phyloP scores from a whole-genome alignment of 35 echinoderm and acorn worm species.

The Ptychodera flava region DNA sequence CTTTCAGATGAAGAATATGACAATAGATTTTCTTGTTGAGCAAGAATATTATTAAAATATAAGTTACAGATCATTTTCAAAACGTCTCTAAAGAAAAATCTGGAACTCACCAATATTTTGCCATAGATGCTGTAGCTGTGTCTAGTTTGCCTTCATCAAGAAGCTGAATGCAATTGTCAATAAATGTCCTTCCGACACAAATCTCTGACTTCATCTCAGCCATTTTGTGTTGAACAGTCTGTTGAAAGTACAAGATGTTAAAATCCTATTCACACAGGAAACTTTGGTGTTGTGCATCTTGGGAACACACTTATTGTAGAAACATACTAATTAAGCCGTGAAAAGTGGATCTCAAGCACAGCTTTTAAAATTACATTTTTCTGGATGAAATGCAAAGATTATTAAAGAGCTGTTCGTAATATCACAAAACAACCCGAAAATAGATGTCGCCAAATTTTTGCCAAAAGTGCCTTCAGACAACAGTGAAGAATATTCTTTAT shows the following conservation, averaged over 20 bases:
- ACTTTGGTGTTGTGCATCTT: too few species aligned
- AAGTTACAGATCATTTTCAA: too few species aligned
- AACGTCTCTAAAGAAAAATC: too few species aligned
- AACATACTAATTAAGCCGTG: neutral
- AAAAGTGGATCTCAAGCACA: neutral
- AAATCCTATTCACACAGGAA: too few species aligned
- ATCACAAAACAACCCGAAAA: neutral
- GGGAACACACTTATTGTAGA: too few species aligned
- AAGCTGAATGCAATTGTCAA: conserved; percentile 42
- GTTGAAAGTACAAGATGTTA: neutral
- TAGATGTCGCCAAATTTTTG: too few species aligned
- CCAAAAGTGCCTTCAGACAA: too few species aligned
- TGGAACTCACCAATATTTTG: conserved; percentile 71
- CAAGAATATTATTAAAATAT: too few species aligned
- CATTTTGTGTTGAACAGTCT: conserved; percentile 73
- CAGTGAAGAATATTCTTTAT: too few species aligned
- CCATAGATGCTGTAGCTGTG: conserved; percentile 63
- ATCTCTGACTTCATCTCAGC: conserved; percentile 68
- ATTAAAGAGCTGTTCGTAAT: neutral
- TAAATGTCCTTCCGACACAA: conserved; percentile 60
- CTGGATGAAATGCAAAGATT: neutral
- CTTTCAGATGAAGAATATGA: too few species aligned
- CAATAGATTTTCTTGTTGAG: too few species aligned
- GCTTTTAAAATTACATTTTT: neutral
- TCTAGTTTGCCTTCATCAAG: conserved; percentile 29